Evolutionary conservation across 1,140 invertebrate genomes (phyloP).

Genomic region (Conus ventricosus): DNA sequence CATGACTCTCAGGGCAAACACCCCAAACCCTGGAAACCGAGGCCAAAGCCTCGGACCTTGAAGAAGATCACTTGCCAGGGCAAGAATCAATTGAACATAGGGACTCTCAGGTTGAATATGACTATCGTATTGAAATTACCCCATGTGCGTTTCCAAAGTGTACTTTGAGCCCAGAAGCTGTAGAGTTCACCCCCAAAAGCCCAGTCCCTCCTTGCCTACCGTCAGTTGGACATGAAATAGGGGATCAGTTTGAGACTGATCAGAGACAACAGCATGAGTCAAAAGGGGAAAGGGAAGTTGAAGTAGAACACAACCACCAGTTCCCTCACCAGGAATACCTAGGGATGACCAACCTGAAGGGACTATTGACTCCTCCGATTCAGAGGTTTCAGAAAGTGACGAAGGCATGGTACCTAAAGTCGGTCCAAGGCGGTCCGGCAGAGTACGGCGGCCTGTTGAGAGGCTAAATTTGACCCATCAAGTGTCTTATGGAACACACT

Average conservation of each 20-base stretch:
- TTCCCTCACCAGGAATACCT: background rate
- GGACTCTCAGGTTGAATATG: background rate
- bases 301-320: background rate
- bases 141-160: background rate
- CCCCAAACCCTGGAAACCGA: background rate
- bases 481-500: background rate
- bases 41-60: background rate
- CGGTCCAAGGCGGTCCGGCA: background rate
- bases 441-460: background rate
- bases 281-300: background rate
- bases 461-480: background rate
- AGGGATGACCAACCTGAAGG: background rate
- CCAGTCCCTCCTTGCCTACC: background rate
- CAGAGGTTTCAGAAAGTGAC: background rate
- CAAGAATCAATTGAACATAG: no score
- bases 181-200: background rate
- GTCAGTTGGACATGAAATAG: background rate
- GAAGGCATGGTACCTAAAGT: background rate
- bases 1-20: background rate
- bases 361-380: background rate
- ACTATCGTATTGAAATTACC: background rate
- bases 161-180: background rate
- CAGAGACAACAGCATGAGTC: background rate
- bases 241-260: background rate
- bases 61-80: background rate